Evolutionary conservation across 1,140 invertebrate genomes (phyloP).

Genomic region (Aphis gossypii): DNA sequence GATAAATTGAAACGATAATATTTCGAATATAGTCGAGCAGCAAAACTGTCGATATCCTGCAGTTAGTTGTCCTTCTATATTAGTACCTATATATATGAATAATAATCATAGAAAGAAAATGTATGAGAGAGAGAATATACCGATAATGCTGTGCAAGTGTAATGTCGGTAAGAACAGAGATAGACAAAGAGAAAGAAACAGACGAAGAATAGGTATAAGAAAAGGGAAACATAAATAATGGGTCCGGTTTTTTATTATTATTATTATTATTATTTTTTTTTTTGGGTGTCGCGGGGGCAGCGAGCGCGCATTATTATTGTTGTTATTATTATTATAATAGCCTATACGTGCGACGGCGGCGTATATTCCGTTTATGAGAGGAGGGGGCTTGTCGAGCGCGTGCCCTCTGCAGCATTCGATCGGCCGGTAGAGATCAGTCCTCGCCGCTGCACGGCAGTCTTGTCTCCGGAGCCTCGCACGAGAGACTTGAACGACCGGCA

Average conservation of each 20-base stretch:
- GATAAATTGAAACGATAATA: background rate
- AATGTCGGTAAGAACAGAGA: background rate
- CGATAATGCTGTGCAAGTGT: background rate
- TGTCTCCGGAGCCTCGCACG: constrained; percentile 11
- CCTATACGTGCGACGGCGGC: no score
- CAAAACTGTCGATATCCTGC: background rate
- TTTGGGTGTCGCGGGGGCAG: constrained; percentile 54
- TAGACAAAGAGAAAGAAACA: background rate
- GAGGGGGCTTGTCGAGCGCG: constrained; percentile 31
- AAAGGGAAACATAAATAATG: constrained; percentile 56
- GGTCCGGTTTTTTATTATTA: constrained; percentile 34
- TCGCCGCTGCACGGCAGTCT: background rate
- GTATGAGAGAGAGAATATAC: background rate
- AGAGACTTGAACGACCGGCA: constrained; percentile 49
- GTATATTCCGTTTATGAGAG: background rate
- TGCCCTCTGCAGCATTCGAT: constrained; percentile 15
- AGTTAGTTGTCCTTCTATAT: background rate
- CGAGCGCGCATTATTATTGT: background rate
- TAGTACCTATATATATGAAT: background rate
- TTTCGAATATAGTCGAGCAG: background rate
- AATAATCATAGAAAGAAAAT: background rate
- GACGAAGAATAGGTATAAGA: constrained; percentile 1
- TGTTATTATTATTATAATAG: constrained; percentile 48
- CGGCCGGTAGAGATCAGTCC: constrained; percentile 20
- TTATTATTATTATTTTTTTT: constrained; percentile 30